Base-by-base conservation (phyloP, 2,888 invertebrate species). In the Coelinius sp. region DNA sequence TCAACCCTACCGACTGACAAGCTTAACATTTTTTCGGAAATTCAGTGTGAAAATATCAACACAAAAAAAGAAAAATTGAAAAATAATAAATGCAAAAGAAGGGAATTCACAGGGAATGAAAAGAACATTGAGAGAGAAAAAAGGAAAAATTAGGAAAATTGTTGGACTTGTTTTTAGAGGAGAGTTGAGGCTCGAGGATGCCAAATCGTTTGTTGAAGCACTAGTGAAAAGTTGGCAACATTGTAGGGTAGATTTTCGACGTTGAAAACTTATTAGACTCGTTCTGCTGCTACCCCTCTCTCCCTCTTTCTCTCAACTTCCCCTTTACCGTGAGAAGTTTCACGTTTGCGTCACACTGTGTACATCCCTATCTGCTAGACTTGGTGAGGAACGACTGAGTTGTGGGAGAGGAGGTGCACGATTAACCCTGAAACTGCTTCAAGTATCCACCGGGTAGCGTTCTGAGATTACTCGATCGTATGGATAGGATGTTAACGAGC, bases 381-480 rank as follows among this genome's bases (percentile, higher is more conserved):
- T 25, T 27, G 14, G n/a, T 44, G 5, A 17, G n/a, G 12, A 25
- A 27, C 24, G 14, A n/a, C n/a, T 14, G 3, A n/a, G 41, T 31
- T 31, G 31, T 56, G n/a, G 12, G 27, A 56, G 31, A 65, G 62
- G 14, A 38, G 31, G 31, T 38, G 27, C 38, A 27, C 41, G 65
- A 70, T 65, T 70, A 70, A 70, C 65, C 70, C 65, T 70, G 46
- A 65, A 56, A 70, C 52, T 65, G 35, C 38, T 24, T 24, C 56
- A 20, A 63, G 38, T 69, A 56, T 44, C 53, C 35, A 41, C 25
- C 46, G 20, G n/a, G 14, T 65, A 38, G 17, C 31, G 14, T 64
- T 52, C 31, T 20, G 35, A 68, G 35, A 49, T 46, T 69, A 62
- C 59, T n/a, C 46, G 35, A 62, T 44, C 31, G 20, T 56, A 44